Evolutionary conservation across 2,797 vertebrate genomes (phyloP), one percentile per base, ranked within the genome.

Genomic region (Danio tinwini): DNA sequence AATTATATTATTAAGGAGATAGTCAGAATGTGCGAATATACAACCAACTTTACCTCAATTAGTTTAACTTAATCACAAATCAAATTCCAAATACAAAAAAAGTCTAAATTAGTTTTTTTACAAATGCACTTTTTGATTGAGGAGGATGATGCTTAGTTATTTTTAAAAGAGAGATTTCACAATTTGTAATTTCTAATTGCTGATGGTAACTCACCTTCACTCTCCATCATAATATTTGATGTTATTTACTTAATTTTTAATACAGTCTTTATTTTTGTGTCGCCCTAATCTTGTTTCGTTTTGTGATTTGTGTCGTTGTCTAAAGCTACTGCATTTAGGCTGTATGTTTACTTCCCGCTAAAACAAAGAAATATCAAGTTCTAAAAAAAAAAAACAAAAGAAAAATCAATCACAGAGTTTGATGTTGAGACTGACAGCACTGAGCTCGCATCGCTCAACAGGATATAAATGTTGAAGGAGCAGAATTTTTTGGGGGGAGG

Each of bases 391-490:
- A 29, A 29, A 29, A 29, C 29, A 29, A 89, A 87, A 89, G 45
- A 67, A 45, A 73, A 21, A 45, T 81, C 85, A 89, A 87, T 91
- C 87, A 86, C 87, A 16, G 73, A 87, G 88, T 92, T 86, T 87
- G 88, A 87, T 88, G 89, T 92, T 92, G 63, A 93, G 92, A 93
- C 89, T 94, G 93, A 92, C 93, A 92, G 68, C 90, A 87, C 90
- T 91, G 91, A 92, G 92, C 90, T 88, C 89, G 91, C 92, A 92
- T 86, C 86, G 90, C 92, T 90, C 92, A 92, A 92, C 93, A 92
- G 92, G 92, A 91, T 88, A 85, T 85, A 84, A 91, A 91, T 93
- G 93, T 94, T 94, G 90, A 93, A 92, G 68, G 90, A 85, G 87
- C 78, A 87, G 88, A 91, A 82, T 84, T 90, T 89, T 92, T 90